Evolutionary conservation across 2,888 invertebrate genomes (phyloP).

Genomic region (Agonum fuliginosum): DNA sequence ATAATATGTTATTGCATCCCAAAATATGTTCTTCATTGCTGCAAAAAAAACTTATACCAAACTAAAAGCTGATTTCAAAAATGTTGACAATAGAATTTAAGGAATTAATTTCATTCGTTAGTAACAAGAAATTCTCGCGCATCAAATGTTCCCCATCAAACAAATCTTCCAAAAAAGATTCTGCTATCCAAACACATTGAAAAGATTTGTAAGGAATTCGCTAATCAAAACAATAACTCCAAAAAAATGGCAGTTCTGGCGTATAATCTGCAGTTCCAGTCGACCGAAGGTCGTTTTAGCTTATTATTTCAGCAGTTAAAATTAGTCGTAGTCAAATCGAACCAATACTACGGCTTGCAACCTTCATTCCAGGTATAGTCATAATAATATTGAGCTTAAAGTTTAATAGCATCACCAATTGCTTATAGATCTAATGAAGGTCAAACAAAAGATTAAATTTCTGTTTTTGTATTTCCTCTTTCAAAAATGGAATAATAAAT

Average conservation of each 20-base stretch:
- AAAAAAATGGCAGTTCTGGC: conserved; percentile 22
- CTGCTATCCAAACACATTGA: conserved; percentile 9
- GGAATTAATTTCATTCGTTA: neutral
- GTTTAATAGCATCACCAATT: conserved; percentile 39
- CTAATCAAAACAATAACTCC: conserved; percentile 27
- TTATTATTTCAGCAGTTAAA: conserved; percentile 27
- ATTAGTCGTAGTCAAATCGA: conserved; percentile 5
- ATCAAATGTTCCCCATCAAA: conserved; percentile 6
- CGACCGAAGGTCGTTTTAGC: neutral
- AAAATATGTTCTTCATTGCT: no score
- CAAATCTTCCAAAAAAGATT: neutral
- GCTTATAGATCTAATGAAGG: conserved; percentile 27
- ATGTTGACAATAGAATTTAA: no score
- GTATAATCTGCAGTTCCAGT: conserved; percentile 26
- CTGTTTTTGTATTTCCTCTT: conserved; percentile 26
- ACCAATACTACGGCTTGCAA: conserved; percentile 1
- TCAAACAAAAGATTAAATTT: conserved; percentile 21
- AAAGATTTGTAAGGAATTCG: conserved; percentile 34
- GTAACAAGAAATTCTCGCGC: neutral
- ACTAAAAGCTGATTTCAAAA: no score
- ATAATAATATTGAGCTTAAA: conserved; percentile 41
- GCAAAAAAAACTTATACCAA: no score
- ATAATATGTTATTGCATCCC: no score
- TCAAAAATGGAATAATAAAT: conserved; percentile 17
- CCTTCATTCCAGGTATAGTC: conserved; percentile 43